These are phyloP conservation scores for Drosophila trichaetosa DNA, from an alignment of 2,888 invertebrate genomes.

Conservation along the genomic window DNA sequence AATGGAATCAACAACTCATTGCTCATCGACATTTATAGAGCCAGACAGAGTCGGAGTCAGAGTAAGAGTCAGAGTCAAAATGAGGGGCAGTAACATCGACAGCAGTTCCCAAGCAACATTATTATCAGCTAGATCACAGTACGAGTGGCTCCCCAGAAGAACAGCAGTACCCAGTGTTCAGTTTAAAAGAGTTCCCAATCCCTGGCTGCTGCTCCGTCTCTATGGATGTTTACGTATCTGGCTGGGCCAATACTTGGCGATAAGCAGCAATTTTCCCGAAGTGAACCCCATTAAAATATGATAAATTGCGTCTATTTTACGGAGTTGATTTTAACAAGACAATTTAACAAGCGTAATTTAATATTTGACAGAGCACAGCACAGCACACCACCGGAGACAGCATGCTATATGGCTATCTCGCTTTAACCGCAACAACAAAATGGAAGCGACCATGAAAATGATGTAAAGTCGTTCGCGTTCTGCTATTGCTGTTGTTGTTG, in stretches of 20 bases:
- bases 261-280: slow-evolving; percentile 73
- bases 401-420: slow-evolving; percentile 25
- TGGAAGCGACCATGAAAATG: slow-evolving; percentile 79
- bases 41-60: slow-evolving; percentile 4
- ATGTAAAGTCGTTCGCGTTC: slow-evolving; percentile 67
- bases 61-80: slow-evolving; percentile 7
- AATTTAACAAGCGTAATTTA: slow-evolving; percentile 85
- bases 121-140: slow-evolving; percentile 46
- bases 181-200: slow-evolving; percentile 6
- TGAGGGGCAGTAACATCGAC: not conserved
- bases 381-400: slow-evolving; percentile 25
- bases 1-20: slow-evolving; percentile 82
- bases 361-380: slow-evolving; percentile 79
- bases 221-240: slow-evolving; percentile 49
- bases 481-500: slow-evolving; percentile 30
- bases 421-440: slow-evolving; percentile 74
- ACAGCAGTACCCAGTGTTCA: slow-evolving; percentile 4
- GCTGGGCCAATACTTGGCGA: slow-evolving; percentile 50
- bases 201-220: slow-evolving; percentile 30
- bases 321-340: slow-evolving; percentile 83
- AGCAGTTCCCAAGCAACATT: slow-evolving; percentile 49
- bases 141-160: slow-evolving; percentile 28
- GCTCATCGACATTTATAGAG: slow-evolving; percentile 72
- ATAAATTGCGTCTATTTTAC: slow-evolving; percentile 82
- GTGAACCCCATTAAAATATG: slow-evolving; percentile 82